Evolutionary conservation across 2,113 vertebrate genomes (phyloP), one percentile per base, ranked within the genome.

Genomic region (Mastomys natalensis): DNA sequence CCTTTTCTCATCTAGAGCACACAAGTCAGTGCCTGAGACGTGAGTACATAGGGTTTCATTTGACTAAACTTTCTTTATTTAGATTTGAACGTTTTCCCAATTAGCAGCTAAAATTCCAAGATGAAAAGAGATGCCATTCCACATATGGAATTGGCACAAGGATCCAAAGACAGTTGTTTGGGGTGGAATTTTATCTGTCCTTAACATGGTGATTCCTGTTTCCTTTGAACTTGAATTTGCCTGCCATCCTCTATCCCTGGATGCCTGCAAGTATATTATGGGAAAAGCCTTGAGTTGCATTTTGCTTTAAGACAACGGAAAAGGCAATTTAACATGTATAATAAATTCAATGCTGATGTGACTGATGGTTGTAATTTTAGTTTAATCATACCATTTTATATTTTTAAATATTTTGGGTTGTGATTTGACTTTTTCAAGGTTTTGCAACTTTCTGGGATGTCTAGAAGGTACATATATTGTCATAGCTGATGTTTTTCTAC

Each of bases 21-120:
- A 31, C 81, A 84, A 62, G 55, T 62, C 24, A 43, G 22, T 62
- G 12, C 58, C 40, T 87, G 9, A 78, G 43, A 66, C 29, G 72
- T 3, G 21, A 64, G 31, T 62, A 40, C 43, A 19, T 51, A 34
- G 45, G 24, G 21, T 92, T 34, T 81, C 24, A 73, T 91, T 51
- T 40, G 89, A 40, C 80, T 3, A 64, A 37, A 88, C 43, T 40
- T 55, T 87, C 29, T 40, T 86, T 24, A 34, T 26, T 31, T 40
- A 78, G 26, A 60, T 87, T 84, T 95, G 24, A 62, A 62, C 55
- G 66, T 85, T 78, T 48, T 74, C 22, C 37, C 34, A 96, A 89
- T 74, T 48, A 87, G 26, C 40, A 93, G 66, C 66, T 89, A 72
- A 91, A 95, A 84, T 64, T 91, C 34, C 89, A 51, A 96, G 89